Conservation (phyloP, 2,113 vertebrate genomes). For the Spizaetus ornatus region DNA sequence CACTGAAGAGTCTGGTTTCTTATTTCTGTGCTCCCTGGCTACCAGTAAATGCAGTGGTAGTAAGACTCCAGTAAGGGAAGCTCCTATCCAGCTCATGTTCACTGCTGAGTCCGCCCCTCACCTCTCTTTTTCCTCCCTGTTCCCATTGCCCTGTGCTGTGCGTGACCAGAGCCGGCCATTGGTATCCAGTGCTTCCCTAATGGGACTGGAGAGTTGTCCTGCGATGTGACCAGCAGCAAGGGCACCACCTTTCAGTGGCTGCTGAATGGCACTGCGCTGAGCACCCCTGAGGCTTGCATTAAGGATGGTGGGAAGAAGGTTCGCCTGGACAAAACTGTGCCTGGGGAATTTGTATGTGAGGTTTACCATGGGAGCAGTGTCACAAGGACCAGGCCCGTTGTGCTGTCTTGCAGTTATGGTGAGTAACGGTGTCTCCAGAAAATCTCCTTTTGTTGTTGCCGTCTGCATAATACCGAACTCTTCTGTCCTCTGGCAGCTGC, state of each 20-base stretch:
- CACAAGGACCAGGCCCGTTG: neutral
- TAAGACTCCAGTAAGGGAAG: neutral
- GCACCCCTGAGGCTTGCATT: neutral
- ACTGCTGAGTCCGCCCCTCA: neutral
- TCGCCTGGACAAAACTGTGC: slow-evolving; percentile 12
- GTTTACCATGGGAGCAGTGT: neutral
- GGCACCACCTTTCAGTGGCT: slow-evolving; percentile 15
- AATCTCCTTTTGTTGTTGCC: neutral
- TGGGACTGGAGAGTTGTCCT: slow-evolving; percentile 30
- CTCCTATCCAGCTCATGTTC: neutral
- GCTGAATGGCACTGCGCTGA: neutral
- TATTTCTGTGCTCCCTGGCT: neutral
- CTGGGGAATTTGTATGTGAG: slow-evolving; percentile 10
- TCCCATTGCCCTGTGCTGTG: accelerated
- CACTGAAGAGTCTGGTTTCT: neutral
- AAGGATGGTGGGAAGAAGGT: slow-evolving; percentile 47
- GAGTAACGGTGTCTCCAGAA: neutral
- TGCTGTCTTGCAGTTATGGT: slow-evolving; percentile 42
- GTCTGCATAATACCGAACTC: neutral
- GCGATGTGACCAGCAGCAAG: neutral
- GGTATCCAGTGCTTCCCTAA: slow-evolving; percentile 37
- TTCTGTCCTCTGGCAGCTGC: neutral
- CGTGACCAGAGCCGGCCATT: neutral
- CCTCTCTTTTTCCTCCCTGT: neutral
- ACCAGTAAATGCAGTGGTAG: neutral